Percentiles rank a stretch among this genome's conserved stretches.
Evolutionary conservation across 2,888 invertebrate genomes (phyloP).

Genomic region (Cheilosia impressa): DNA sequence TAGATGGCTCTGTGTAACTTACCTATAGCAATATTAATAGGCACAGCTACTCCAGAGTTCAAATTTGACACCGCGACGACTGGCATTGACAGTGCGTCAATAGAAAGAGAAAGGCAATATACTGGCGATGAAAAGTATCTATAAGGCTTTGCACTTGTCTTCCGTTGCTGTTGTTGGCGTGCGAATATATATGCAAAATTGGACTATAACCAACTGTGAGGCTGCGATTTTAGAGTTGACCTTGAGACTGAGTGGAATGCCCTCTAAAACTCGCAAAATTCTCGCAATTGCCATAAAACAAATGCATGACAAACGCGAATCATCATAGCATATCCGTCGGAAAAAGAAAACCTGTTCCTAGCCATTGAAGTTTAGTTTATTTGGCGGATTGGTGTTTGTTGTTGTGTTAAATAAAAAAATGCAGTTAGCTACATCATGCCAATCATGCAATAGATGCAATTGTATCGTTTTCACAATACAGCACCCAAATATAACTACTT

Average conservation of each 20-base stretch:
- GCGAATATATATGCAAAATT: conserved; percentile 4
- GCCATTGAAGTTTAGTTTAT: background rate
- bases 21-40: conserved; percentile 46
- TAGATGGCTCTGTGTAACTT: conserved; percentile 30
- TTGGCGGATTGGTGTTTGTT: conserved; percentile 8
- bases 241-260: conserved; percentile 58
- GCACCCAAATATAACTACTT: conserved; percentile 9
- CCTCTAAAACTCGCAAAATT: conserved; percentile 46
- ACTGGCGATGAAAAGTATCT: conserved; percentile 40
- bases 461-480: conserved; percentile 28
- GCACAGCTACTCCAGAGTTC: conserved; percentile 1
- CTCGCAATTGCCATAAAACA: conserved; percentile 7
- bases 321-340: background rate
- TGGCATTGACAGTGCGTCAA: conserved; percentile 33
- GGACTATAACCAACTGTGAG: background rate
- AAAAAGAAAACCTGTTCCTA: conserved; percentile 29
- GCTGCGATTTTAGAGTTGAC: conserved; percentile 41
- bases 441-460: conserved; percentile 48
- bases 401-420: conserved; percentile 27
- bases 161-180: conserved; percentile 8
- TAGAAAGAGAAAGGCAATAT: conserved; percentile 32
- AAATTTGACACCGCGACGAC: conserved; percentile 25
- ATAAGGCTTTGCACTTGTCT: conserved; percentile 36
- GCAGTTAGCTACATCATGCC: conserved; percentile 23
- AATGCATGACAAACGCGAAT: conserved; percentile 6